These are phyloP conservation scores for Rhyzopertha dominica DNA, from an alignment of 1,140 invertebrate genomes.

Conservation along the genomic window DNA sequence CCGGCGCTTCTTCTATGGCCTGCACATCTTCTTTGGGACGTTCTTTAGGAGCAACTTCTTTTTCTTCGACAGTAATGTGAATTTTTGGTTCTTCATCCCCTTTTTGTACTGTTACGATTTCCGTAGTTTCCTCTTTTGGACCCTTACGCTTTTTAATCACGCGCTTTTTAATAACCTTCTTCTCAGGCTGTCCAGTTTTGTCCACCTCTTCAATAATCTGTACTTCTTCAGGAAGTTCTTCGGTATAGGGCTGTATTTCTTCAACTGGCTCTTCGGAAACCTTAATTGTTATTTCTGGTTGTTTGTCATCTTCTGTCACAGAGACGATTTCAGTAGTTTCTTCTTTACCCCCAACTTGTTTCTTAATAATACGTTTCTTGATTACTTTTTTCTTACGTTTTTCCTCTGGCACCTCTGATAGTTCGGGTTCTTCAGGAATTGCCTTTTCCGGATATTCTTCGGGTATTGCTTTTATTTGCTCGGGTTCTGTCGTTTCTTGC, in stretches of 20 bases:
- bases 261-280: slow-evolving; percentile 32
- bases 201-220: slow-evolving; percentile 30
- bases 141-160: slow-evolving; percentile 30
- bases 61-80: slow-evolving; percentile 28
- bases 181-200: slow-evolving; percentile 35
- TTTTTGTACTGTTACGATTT: slow-evolving; percentile 37
- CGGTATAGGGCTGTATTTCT: slow-evolving; percentile 34
- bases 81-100: slow-evolving; percentile 30
- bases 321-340: slow-evolving; percentile 45
- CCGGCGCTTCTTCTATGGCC: slow-evolving; percentile 30
- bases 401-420: slow-evolving; percentile 34
- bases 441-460: slow-evolving; percentile 36
- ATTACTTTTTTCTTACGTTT: slow-evolving; percentile 38
- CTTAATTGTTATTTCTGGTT: slow-evolving; percentile 21
- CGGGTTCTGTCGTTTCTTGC: slow-evolving; percentile 37
- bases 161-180: slow-evolving; percentile 41
- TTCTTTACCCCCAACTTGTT: slow-evolving; percentile 38
- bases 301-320: slow-evolving; percentile 32
- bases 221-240: slow-evolving; percentile 38
- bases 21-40: slow-evolving; percentile 8
- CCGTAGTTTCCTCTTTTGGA: slow-evolving; percentile 20
- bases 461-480: slow-evolving; percentile 26
- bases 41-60: slow-evolving; percentile 22
- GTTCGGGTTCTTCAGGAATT: slow-evolving; percentile 33
- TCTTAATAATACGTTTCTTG: slow-evolving; percentile 46